phyloP scores from a whole-genome alignment of 2,797 vertebrate species.

The Epinephelus malabaricus region DNA sequence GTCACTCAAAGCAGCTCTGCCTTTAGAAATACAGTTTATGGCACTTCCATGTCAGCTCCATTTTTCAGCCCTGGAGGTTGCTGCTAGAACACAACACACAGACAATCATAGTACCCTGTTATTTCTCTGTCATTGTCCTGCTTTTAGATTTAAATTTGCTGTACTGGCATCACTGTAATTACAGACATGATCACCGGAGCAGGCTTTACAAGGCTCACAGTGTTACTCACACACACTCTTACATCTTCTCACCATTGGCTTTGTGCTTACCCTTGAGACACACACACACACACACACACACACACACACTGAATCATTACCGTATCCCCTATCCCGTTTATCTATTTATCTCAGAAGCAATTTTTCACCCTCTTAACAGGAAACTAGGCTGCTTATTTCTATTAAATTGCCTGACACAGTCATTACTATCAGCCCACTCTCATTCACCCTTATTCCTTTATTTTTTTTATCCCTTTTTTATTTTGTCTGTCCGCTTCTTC shows the following conservation, averaged over 20 bases:
- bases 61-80: too few species aligned
- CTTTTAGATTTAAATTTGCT: not conserved
- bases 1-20: too few species aligned
- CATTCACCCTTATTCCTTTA: not conserved
- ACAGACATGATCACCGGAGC: not conserved
- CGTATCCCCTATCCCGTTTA: not conserved
- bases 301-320: not conserved
- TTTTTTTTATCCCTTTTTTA: not conserved
- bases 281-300: not conserved
- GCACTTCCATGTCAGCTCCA: too few species aligned
- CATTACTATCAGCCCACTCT: slow-evolving; percentile 6
- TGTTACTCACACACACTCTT: not conserved
- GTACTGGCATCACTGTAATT: not conserved
- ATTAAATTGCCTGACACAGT: slow-evolving; percentile 1
- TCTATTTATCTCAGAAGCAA: slow-evolving; percentile 1
- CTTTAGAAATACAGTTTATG: too few species aligned
- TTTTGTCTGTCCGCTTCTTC: not conserved
- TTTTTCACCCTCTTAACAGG: not conserved
- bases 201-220: not conserved
- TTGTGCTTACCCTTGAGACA: slow-evolving; percentile 2
- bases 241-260: not conserved
- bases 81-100: not conserved
- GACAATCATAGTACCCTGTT: not conserved
- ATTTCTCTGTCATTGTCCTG: not conserved
- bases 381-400: not conserved